Evolutionary conservation across 2,888 invertebrate genomes (phyloP).

Genomic region (Nymphalis c-album): DNA sequence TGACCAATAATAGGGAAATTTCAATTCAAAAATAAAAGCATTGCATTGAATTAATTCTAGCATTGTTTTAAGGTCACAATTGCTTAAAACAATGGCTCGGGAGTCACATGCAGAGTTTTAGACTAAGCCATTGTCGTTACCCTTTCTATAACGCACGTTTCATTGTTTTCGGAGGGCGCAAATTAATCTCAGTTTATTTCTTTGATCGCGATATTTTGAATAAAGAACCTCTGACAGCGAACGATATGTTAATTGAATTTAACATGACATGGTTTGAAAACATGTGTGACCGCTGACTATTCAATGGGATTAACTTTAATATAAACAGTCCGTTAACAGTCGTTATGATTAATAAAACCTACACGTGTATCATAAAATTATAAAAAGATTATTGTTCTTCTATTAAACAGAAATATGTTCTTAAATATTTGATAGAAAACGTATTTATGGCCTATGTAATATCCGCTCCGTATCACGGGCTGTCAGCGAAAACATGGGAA

Average conservation of each 20-base stretch:
- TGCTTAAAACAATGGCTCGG: slow-evolving; percentile 68
- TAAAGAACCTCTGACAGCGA: slow-evolving; percentile 69
- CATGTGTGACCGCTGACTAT: slow-evolving; percentile 10
- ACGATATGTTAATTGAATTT: slow-evolving; percentile 64
- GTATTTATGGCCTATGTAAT: slow-evolving; percentile 53
- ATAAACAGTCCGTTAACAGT: slow-evolving; percentile 11
- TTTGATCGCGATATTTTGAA: slow-evolving; percentile 71
- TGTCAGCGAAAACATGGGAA: slow-evolving; percentile 56
- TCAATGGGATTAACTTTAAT: slow-evolving; percentile 11
- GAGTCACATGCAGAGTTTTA: slow-evolving; percentile 81
- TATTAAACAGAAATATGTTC: neutral
- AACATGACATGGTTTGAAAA: slow-evolving; percentile 30
- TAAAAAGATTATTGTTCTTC: no score
- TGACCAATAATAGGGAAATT: slow-evolving; percentile 38
- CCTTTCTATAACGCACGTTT: slow-evolving; percentile 62
- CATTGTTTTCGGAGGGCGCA: slow-evolving; percentile 72
- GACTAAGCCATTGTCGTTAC: slow-evolving; percentile 72
- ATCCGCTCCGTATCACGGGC: slow-evolving; percentile 54
- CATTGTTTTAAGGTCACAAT: slow-evolving; percentile 70
- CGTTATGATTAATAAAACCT: neutral
- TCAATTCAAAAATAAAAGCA: slow-evolving; percentile 48
- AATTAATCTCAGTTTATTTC: slow-evolving; percentile 79
- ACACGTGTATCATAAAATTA: no score
- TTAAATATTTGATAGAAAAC: slow-evolving; percentile 21
- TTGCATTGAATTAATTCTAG: slow-evolving; percentile 66